Base-by-base conservation (phyloP, 1,140 invertebrate species). In the Trachymyrmex cornetzi region DNA sequence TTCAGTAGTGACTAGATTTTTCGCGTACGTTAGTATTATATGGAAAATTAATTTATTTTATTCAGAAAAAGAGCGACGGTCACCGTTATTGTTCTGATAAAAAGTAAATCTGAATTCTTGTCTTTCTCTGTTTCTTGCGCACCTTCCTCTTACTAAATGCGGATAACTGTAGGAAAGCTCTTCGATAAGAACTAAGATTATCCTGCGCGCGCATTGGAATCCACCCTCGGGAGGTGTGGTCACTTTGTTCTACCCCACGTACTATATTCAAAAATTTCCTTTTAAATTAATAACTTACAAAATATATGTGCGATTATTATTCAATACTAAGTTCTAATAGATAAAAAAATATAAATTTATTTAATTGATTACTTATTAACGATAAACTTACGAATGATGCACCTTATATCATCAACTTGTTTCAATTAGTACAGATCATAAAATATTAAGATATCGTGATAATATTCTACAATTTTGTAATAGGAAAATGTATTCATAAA, bases 181-280 rank as follows among this genome's bases (percentile, higher is more conserved):
- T 88, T 87, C 61, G 74, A 87, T 87, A 88, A 80, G 82, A 90
- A 88, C 77, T 74, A 88, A 89, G 75, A 74, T 53, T 67, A 27
- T 59, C 30, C n/a, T 91, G 90, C 89, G 91, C 92, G 92, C 92
- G 91, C 91, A 85, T 24, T 77, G 34, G 63, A 90, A 79, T 79
- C 90, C 88, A 87, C 89, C 90, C 90, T 75, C 87, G 55, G 81
- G 90, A 89, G 92, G 91, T 92, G 90, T 92, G 91, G 91, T 92
- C 85, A 91, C 57, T 67, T 88, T 77, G n/a, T 82, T 85, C 81
- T 79, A 53, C 61, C 30, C 50, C 22, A 57, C 24, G 24, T 86
- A 48, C 11, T 30, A 85, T 74, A 24, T 72, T 44, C 27, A 85
- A 72, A 71, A 30, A 85, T 59, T 85, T 88, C 27, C 24, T 55